These are phyloP conservation scores for Anastrepha obliqua DNA, from an alignment of 1,140 invertebrate genomes.

Conservation along the genomic window DNA sequence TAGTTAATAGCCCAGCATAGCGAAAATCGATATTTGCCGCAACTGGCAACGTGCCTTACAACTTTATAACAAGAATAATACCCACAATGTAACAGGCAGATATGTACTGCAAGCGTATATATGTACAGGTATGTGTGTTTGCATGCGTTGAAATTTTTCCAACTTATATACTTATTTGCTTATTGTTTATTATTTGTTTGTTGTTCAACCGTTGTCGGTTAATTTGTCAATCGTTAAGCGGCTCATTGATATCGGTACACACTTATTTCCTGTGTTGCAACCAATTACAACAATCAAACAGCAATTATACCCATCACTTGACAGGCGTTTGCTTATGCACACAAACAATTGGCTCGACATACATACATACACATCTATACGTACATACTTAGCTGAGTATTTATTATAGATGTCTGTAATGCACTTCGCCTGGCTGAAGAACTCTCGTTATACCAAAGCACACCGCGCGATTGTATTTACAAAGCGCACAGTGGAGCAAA, in stretches of 20 bases:
- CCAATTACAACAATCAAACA: constrained; percentile 51
- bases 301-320: constrained; percentile 50
- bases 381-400: background rate
- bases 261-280: constrained; percentile 52
- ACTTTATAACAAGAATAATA: background rate
- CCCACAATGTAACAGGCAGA: background rate
- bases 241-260: constrained; percentile 30
- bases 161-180: constrained; percentile 28
- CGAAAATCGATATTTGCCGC: background rate
- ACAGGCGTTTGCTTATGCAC: constrained; percentile 44
- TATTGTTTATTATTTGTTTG: constrained; percentile 5
- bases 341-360: background rate
- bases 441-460: background rate
- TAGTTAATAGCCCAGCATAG: background rate
- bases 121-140: background rate
- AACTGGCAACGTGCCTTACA: background rate
- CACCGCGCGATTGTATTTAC: background rate
- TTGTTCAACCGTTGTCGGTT: constrained; percentile 28
- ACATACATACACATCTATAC: background rate
- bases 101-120: background rate
- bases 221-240: constrained; percentile 39
- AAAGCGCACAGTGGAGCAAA: background rate
- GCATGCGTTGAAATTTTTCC: background rate
- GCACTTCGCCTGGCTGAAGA: background rate
- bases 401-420: background rate